Evolutionary conservation across 2,888 invertebrate species (phyloP).

Genomic region (Molanna angustata): DNA sequence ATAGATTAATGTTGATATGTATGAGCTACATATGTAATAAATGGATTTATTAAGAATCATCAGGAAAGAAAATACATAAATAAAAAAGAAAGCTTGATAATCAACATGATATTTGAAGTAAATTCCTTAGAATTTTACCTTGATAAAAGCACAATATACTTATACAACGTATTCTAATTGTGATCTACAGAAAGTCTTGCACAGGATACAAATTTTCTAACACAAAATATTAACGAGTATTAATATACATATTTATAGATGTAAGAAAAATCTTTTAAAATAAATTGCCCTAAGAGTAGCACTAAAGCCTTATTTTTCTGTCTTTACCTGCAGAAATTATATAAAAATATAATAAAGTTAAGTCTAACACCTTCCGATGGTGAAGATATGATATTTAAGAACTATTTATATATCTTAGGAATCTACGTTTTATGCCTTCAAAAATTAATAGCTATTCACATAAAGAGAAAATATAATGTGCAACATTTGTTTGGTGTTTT

Average conservation of each 20-base stretch:
- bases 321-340: conserved; percentile 14
- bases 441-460: conserved; percentile 17
- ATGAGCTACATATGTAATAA: no score
- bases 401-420: conserved; percentile 8
- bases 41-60: no score
- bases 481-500: conserved; percentile 18
- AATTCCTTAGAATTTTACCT: conserved; percentile 20
- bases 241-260: no score
- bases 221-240: conserved; percentile 23
- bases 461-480: conserved; percentile 14
- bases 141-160: conserved; percentile 30
- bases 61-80: no score
- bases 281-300: conserved; percentile 27
- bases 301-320: conserved; percentile 31
- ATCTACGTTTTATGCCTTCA: conserved; percentile 16
- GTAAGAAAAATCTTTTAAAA: no score
- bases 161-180: conserved; percentile 31
- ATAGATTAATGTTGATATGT: no score
- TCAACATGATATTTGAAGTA: no score
- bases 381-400: conserved; percentile 5
- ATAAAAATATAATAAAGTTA: neutral
- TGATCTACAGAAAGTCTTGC: conserved; percentile 31
- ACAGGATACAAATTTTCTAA: conserved; percentile 28
- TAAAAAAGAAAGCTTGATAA: conserved; percentile 29
- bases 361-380: neutral